phyloP scores from a whole-genome alignment of 2,797 vertebrate species.

The Otolemur crassicaudatus region DNA sequence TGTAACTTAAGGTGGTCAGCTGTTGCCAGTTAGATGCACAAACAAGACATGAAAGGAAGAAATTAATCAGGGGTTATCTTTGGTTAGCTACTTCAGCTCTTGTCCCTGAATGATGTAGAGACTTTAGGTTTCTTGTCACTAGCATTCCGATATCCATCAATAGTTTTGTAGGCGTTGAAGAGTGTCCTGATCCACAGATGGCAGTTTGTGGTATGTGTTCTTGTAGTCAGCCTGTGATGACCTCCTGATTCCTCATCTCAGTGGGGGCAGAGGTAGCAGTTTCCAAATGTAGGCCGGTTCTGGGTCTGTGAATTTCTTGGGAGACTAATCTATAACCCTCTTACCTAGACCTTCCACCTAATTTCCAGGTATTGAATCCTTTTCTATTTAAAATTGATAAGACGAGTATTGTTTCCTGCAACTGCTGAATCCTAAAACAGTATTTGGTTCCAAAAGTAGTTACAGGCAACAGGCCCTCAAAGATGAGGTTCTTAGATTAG shows the following conservation, averaged over 20 bases:
- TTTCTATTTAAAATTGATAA: conserved; percentile 44
- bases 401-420: background rate
- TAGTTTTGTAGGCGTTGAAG: background rate
- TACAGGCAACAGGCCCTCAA: background rate
- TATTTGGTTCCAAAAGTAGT: conserved; percentile 44
- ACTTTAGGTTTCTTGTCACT: background rate
- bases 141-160: background rate
- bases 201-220: background rate
- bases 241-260: background rate
- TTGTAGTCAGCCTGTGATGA: background rate
- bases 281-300: background rate
- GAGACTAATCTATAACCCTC: background rate
- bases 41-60: background rate
- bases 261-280: background rate
- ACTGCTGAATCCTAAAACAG: background rate
- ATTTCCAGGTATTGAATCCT: background rate
- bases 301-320: background rate
- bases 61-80: background rate
- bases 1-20: background rate
- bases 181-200: background rate
- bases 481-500: background rate
- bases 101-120: background rate
- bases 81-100: background rate
- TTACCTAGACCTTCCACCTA: background rate
- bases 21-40: background rate